Conservation (phyloP, 2,797 vertebrate genomes). For the Tarsius wallacei region DNA sequence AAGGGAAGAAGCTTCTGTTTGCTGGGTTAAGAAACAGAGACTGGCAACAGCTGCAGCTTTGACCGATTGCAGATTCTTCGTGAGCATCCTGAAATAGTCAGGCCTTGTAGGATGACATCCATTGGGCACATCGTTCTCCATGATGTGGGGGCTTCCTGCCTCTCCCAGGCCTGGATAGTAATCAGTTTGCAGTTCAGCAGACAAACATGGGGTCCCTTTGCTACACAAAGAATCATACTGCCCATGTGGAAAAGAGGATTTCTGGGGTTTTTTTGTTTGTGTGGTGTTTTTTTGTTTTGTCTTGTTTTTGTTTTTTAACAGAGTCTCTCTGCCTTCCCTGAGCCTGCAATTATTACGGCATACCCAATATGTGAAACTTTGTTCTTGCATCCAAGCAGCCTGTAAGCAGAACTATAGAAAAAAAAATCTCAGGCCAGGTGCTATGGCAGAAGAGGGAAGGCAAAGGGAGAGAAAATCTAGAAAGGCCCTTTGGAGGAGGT, state of each 20-base stretch:
- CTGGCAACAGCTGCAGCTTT: not conserved
- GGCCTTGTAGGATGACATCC: fast-evolving
- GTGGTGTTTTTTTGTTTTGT: no score
- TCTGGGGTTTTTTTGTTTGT: not conserved
- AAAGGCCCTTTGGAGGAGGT: not conserved
- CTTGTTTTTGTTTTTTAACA: not conserved
- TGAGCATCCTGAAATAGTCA: not conserved
- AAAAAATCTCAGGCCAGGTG: not conserved
- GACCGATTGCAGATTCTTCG: not conserved
- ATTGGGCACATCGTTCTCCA: fast-evolving
- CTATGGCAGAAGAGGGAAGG: not conserved
- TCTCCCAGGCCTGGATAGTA: not conserved
- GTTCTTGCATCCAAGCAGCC: not conserved
- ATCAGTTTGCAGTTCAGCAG: not conserved
- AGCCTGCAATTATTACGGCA: not conserved
- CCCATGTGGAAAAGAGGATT: no score
- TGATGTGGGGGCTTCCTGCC: fast-evolving
- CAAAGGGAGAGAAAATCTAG: not conserved
- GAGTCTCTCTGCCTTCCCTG: not conserved
- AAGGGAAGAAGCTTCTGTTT: not conserved
- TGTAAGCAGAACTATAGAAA: not conserved
- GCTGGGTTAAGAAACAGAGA: not conserved
- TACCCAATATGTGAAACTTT: not conserved
- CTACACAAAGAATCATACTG: not conserved
- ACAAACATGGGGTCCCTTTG: not conserved